Evolutionary conservation across 2,888 invertebrate genomes (phyloP), one percentile per base, ranked within the genome.

Genomic region (Xestia c-nigrum): DNA sequence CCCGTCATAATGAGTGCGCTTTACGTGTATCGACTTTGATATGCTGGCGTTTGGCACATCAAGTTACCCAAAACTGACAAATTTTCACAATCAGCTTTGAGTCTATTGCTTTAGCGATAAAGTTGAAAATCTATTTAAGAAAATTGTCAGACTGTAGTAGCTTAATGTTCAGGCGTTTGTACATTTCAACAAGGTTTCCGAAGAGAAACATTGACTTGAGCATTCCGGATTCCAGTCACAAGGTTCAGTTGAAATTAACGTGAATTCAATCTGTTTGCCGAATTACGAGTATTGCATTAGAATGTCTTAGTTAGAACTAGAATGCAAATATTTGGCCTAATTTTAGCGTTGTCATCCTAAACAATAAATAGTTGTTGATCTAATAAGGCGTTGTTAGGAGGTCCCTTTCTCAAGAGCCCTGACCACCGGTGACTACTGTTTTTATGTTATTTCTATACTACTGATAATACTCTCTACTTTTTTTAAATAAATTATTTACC

Each of bases 201-300:
- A 55, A 71, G 52, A 55, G 77, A 74, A 61, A 78, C 50, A 72
- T 57, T 69, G 38, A 59, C 65, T n/a, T 61, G 55, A 74, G 55
- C 31, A 76, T 76, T 47, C 38, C 5, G 38, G 65, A 69, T 84
- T 67, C 7, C 31, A 31, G 14, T 55, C 52, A 55, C 38, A 5
- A 76, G 74, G 78, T 52, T 50, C 19, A 61, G 46, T 71, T 59
- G 21, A 86, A 69, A 9, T 83, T 64, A 78, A 79, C 61, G 64
- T 74, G 72, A 79, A 73, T 83, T 74, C 59, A 68, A 73, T 81
- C 64, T 74, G 72, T 73, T 74, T 74, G 64, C 24, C 31, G 12
- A 38, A n/a, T 61, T 14, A n/a, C n/a, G n/a, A n/a, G n/a, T n/a
- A 59, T 57, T 59, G 47, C 3, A 9, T 6, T 72, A 55, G 38